A percentile compares a stretch with the other conserved stretches of the same genome.
Evolutionary conservation across 2,113 vertebrate species (phyloP).

Genomic region (Hipposideros armiger): DNA sequence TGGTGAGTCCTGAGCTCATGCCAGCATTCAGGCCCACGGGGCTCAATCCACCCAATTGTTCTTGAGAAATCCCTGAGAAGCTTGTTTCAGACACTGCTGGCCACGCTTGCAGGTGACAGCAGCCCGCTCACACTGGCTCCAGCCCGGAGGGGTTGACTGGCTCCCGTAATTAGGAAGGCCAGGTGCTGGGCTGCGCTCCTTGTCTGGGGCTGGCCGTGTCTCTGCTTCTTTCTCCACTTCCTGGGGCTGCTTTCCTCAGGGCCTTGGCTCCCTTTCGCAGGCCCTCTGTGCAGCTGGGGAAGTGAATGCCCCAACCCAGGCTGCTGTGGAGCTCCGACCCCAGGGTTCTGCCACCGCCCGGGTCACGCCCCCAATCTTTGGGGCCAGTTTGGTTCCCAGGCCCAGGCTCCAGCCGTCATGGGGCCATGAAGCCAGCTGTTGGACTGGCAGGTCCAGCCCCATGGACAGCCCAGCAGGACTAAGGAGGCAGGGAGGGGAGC

Average conservation of each 20-base stretch:
- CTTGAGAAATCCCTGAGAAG: not conserved
- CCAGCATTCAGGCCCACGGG: not conserved
- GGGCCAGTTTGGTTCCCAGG: not conserved
- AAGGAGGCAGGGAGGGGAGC: not conserved
- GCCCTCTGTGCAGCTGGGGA: not conserved
- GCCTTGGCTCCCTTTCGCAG: not conserved
- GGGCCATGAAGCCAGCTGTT: not conserved
- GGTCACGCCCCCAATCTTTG: too few species aligned
- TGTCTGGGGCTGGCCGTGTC: rapidly evolving
- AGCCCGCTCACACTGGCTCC: not conserved
- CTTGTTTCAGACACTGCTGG: not conserved
- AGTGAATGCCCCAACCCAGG: too few species aligned
- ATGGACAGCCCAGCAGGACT: not conserved
- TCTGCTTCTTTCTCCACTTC: not conserved
- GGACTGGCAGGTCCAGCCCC: not conserved
- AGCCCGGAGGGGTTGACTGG: not conserved
- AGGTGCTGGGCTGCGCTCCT: not conserved
- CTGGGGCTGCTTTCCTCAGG: not conserved
- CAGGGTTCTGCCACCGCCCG: not conserved
- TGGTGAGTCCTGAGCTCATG: too few species aligned
- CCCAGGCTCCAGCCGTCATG: rapidly evolving
- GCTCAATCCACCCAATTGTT: not conserved
- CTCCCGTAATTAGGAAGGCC: not conserved
- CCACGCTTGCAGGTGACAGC: not conserved
- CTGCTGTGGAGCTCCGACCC: not conserved